phyloP scores from a whole-genome alignment of 2,888 invertebrate genomes.

The Boloria selene region DNA sequence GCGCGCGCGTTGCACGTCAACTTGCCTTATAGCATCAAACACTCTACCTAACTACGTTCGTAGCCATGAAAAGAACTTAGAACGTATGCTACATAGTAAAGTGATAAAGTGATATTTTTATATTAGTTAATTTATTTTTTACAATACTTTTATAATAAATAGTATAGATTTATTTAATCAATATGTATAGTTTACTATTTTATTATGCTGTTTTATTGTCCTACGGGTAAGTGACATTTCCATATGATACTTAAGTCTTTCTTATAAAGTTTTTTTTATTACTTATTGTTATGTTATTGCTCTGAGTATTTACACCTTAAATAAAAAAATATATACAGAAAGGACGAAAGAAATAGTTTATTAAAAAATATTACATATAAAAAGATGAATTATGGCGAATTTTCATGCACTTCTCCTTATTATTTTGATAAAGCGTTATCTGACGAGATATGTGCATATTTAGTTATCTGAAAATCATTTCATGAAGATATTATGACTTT shows the following conservation, averaged over 20 bases:
- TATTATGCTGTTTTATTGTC: conserved; percentile 46
- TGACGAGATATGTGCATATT: too few relatives aligned
- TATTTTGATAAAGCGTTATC: too few relatives aligned
- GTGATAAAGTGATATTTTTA: conserved; percentile 49
- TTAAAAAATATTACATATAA: too few relatives aligned
- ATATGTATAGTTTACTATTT: conserved; percentile 45
- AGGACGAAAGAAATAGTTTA: too few relatives aligned
- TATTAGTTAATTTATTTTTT: conserved; percentile 36
- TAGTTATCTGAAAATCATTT: too few relatives aligned
- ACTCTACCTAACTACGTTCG: conserved; percentile 43
- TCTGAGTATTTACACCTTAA: neutral
- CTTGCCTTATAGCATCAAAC: conserved; percentile 39
- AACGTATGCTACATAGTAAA: conserved; percentile 42
- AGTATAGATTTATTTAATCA: conserved; percentile 41
- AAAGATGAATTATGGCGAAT: too few relatives aligned
- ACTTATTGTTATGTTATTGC: neutral
- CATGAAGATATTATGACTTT: too few relatives aligned
- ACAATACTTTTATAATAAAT: conserved; percentile 38
- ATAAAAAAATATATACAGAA: too few relatives aligned
- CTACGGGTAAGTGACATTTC: conserved; percentile 50
- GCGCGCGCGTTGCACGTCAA: conserved; percentile 52
- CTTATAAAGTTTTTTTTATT: neutral
- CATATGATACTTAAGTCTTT: neutral
- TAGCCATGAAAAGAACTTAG: conserved; percentile 50
- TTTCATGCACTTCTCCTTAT: too few relatives aligned